A percentile compares a stretch with the other conserved stretches of the same genome.
phyloP scores from a whole-genome alignment of 2,113 vertebrate species.

The Odontophorus gujanensis region DNA sequence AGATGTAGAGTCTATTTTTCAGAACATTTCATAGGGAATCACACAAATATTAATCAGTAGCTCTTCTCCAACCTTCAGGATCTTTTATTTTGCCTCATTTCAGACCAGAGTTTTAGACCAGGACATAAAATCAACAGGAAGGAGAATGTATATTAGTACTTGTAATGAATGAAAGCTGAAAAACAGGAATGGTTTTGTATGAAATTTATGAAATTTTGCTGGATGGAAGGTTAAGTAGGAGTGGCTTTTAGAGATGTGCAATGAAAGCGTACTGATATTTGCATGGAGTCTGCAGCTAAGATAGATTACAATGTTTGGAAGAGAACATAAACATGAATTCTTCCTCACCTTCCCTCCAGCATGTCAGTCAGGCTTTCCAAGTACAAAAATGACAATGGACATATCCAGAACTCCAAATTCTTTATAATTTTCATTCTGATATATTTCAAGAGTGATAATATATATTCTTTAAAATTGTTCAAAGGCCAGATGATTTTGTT shows the following conservation, averaged over 20 bases:
- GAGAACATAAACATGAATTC: neutral
- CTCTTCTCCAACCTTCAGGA: neutral
- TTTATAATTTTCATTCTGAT: neutral
- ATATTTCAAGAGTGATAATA: neutral
- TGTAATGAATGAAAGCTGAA: neutral
- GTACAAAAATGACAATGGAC: neutral
- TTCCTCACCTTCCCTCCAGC: neutral
- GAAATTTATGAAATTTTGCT: neutral
- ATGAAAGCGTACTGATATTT: neutral
- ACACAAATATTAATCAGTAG: neutral
- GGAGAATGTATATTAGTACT: neutral
- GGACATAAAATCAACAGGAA: neutral
- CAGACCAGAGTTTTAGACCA: neutral
- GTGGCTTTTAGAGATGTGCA: neutral
- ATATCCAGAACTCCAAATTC: neutral
- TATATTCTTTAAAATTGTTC: neutral
- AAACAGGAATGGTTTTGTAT: neutral
- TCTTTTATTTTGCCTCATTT: neutral
- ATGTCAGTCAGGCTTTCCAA: neutral
- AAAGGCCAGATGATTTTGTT: neutral
- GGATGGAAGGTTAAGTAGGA: neutral
- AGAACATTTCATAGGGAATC: neutral
- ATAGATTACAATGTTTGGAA: neutral
- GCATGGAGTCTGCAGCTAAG: neutral
- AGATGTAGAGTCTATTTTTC: neutral